Conservation (phyloP, 2,888 invertebrate genomes). For the Volucella zonaria region DNA sequence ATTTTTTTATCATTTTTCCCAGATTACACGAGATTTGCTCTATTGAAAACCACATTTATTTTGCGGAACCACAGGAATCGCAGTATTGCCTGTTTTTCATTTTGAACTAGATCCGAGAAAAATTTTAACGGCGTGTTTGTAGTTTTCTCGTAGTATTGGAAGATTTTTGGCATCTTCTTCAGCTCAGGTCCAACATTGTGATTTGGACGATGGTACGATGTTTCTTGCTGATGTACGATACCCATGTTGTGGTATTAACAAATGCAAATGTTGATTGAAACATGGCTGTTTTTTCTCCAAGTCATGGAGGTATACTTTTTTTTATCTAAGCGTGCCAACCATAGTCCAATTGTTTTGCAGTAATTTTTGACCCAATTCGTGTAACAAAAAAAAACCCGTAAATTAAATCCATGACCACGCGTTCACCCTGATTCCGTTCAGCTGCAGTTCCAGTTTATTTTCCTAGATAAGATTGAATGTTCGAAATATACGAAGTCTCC, state of each 20-base stretch:
- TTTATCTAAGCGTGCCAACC: not conserved
- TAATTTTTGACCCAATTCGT: not conserved
- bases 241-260: too few relatives aligned
- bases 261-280: conserved; percentile 7
- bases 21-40: too few relatives aligned
- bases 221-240: too few relatives aligned
- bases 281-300: not conserved
- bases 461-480: too few relatives aligned
- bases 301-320: not conserved
- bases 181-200: not conserved
- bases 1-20: too few relatives aligned
- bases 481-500: too few relatives aligned
- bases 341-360: not conserved
- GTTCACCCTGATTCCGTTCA: too few relatives aligned
- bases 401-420: too few relatives aligned
- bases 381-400: not conserved
- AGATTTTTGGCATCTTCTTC: too few relatives aligned
- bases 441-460: too few relatives aligned
- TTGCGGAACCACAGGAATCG: too few relatives aligned
- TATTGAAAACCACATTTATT: too few relatives aligned
- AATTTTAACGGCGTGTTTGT: not conserved
- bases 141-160: not conserved
- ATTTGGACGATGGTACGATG: not conserved
- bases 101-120: not conserved
- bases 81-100: not conserved